Conservation (phyloP, 2,888 invertebrate genomes). For the Tenthredo mesomela region DNA sequence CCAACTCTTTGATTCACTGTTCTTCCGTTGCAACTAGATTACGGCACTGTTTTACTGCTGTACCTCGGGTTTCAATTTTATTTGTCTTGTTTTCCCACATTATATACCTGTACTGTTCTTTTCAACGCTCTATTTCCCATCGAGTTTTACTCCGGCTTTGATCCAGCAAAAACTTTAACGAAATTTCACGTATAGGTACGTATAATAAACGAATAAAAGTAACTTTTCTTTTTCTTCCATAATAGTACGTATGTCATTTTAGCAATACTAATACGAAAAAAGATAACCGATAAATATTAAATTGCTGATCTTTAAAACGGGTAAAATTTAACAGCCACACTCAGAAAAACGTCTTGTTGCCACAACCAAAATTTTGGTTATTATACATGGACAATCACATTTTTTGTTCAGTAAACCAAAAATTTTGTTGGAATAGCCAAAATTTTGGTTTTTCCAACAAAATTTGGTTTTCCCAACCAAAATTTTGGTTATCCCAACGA, state of each 20-base stretch:
- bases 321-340: no score
- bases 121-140: not conserved
- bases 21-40: slow-evolving; percentile 3
- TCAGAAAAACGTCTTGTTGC: no score
- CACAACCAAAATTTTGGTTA: no score
- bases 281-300: not conserved
- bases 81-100: not conserved
- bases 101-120: not conserved
- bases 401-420: no score
- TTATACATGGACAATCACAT: no score
- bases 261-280: not conserved
- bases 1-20: slow-evolving; percentile 13
- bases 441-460: no score
- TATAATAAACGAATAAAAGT: no score
- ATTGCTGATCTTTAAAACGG: not conserved
- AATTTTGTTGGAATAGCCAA: no score
- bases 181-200: not conserved
- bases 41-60: slow-evolving; percentile 23
- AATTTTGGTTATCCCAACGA: no score
- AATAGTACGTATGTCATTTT: not conserved
- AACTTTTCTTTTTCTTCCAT: not conserved
- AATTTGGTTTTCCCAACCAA: no score
- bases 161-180: slow-evolving; percentile 6
- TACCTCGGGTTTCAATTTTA: not conserved
- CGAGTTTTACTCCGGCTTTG: not conserved